Evolutionary conservation across 2,888 invertebrate genomes (phyloP), one percentile per base, ranked within the genome.

Genomic region (Catocala fraxini): DNA sequence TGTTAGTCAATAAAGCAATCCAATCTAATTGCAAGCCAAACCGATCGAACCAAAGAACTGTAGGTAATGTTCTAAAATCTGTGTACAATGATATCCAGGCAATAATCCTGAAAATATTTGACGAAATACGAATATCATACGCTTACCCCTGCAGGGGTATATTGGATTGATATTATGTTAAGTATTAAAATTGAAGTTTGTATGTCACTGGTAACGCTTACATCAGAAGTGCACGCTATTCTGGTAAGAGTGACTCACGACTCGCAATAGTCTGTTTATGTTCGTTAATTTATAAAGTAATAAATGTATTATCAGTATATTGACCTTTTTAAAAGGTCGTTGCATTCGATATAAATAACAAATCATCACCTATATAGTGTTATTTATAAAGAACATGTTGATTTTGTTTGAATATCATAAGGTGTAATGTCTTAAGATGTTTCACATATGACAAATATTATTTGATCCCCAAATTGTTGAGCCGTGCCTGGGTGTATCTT

Each of bases 141-240:
- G 25, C 25, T 25, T 25, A 25, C 25, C 25, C 25, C 25, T 25
- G 25, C 25, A 3, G 25, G 25, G 9, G 15, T 46, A 12, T 11
- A 7, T 25, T 33, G 33, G 6, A 11, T 1, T 49, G 5, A 51
- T 39, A 39, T 35, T 10, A 42, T 53, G 13, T 12, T 12, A 42
- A 42, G 10, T 25, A 25, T 13, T 33, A 39, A 3, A 5, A 33
- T 4, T 4, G 13, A 39, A 51, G 54, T 49, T 42, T 62, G 59
- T 65, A 9, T 39, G 35, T 39, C 35, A 39, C 35, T 9, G 35
- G 63, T 61, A 58, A 45, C 35, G 48, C 53, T 75, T 75, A 62
- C 69, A 61, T 62, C 75, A 75, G 51, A 62, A 57, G 63, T 35
- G 69, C 61, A 65, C 39, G 52, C 62, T 42, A 48, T 49, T 33